Percentiles rank a stretch among this genome's conserved stretches.
Evolutionary conservation across 2,113 vertebrate genomes (phyloP).

Genomic region (Crypturellus undulatus): DNA sequence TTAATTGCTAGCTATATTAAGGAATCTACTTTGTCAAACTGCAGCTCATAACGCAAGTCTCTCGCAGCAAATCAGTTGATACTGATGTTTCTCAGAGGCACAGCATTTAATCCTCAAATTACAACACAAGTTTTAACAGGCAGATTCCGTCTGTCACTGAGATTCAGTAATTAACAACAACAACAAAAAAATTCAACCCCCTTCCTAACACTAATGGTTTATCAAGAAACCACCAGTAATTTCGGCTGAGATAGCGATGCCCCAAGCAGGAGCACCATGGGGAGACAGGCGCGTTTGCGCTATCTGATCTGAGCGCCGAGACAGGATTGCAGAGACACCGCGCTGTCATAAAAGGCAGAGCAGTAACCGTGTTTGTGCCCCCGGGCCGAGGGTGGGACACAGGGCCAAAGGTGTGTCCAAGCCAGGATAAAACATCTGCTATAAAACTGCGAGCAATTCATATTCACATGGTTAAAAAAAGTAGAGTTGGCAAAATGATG

Average conservation of each 20-base stretch:
- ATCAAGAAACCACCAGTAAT: conserved; percentile 70
- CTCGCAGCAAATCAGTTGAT: conserved; percentile 76
- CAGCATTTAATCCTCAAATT: conserved; percentile 92
- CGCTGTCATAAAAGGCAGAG: conserved; percentile 54
- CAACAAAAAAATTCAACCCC: conserved; percentile 51
- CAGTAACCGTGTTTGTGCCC: conserved; percentile 40
- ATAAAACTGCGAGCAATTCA: conserved; percentile 30
- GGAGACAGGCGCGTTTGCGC: conserved; percentile 47
- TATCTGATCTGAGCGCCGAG: conserved; percentile 71
- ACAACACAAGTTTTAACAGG: conserved; percentile 90
- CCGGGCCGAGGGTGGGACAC: conserved; percentile 57
- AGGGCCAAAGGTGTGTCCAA: conserved; percentile 23
- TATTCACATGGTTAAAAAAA: conserved; percentile 14
- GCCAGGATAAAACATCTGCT: conserved; percentile 28
- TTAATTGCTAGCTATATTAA: conserved; percentile 63
- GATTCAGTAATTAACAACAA: conserved; percentile 79
- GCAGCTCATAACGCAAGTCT: conserved; percentile 65
- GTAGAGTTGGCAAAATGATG: not conserved
- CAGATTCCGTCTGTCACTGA: conserved; percentile 77
- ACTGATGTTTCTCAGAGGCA: conserved; percentile 83
- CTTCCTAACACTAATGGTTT: conserved; percentile 76
- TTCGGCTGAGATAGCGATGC: conserved; percentile 53
- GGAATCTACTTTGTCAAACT: conserved; percentile 64
- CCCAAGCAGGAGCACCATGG: conserved; percentile 15
- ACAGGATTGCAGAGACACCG: conserved; percentile 59